A percentile compares a stretch with the other conserved stretches of the same genome.
Evolutionary conservation across 1,140 invertebrate genomes (phyloP).

Genomic region (Nautilus pompilius): DNA sequence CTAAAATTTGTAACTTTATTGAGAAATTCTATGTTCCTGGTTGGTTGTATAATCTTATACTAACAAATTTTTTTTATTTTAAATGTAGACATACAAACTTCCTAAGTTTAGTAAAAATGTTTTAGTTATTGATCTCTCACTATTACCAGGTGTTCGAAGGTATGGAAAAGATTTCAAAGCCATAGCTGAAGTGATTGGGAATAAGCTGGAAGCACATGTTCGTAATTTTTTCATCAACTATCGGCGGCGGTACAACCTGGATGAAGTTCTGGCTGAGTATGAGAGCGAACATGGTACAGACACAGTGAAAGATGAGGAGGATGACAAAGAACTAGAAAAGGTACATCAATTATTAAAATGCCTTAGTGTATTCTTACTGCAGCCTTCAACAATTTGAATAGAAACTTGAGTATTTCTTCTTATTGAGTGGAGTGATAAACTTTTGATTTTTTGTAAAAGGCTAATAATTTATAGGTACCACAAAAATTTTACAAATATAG

Average conservation of each 20-base stretch:
- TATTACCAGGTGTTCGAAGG: slow-evolving; percentile 69
- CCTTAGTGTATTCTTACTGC: too few relatives aligned
- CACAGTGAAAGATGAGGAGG: slow-evolving; percentile 55
- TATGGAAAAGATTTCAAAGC: slow-evolving; percentile 95
- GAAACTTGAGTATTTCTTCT: neutral
- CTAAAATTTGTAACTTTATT: too few relatives aligned
- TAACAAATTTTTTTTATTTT: neutral
- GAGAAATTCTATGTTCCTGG: too few relatives aligned
- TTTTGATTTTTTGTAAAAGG: neutral
- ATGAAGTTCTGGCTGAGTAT: slow-evolving; percentile 83
- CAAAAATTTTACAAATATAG: neutral
- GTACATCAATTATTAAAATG: slow-evolving; percentile 25
- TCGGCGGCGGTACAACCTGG: slow-evolving; percentile 83
- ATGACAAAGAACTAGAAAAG: slow-evolving; percentile 47
- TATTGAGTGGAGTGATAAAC: neutral
- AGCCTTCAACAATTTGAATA: too few relatives aligned
- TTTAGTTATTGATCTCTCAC: too few relatives aligned
- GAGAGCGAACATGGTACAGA: slow-evolving; percentile 72
- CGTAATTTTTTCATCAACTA: slow-evolving; percentile 89
- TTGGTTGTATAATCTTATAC: too few relatives aligned
- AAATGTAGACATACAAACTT: neutral
- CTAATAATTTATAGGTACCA: neutral
- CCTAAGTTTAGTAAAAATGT: neutral
- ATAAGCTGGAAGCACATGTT: slow-evolving; percentile 90
- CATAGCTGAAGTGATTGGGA: slow-evolving; percentile 91